Evolutionary conservation across 2,888 invertebrate species (phyloP).

Genomic region (Pasiphila rectangulata): DNA sequence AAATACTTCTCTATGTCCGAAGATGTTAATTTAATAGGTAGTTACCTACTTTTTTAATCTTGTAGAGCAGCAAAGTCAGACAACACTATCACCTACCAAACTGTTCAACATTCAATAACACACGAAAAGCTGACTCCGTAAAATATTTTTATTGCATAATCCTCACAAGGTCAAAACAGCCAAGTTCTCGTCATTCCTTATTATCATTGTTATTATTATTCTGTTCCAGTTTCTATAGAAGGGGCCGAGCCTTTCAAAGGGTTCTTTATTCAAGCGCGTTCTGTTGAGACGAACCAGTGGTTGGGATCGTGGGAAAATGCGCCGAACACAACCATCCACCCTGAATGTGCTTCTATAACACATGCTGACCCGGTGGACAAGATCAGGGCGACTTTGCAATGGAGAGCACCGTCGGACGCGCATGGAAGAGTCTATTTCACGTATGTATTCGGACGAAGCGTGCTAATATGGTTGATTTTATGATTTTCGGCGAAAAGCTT

Average conservation of each 20-base stretch:
- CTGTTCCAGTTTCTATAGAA: constrained; percentile 78
- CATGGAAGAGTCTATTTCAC: constrained; percentile 89
- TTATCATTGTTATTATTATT: not conserved
- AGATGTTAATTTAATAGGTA: too few relatives aligned
- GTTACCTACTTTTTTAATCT: too few relatives aligned
- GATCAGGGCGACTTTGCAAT: constrained; percentile 85
- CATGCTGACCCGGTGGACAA: constrained; percentile 89
- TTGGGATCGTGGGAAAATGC: constrained; percentile 87
- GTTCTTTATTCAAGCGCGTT: constrained; percentile 91
- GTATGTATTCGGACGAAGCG: constrained; percentile 76
- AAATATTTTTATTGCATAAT: constrained; percentile 1
- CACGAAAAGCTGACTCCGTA: constrained; percentile 1
- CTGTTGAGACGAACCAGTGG: constrained; percentile 86
- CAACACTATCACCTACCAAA: not conserved
- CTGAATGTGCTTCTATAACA: constrained; percentile 89
- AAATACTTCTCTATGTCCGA: too few relatives aligned
- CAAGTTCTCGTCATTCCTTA: not conserved
- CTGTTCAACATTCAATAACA: too few relatives aligned
- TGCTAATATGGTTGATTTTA: not conserved
- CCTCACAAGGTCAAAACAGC: constrained; percentile 1
- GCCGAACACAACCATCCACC: constrained; percentile 87
- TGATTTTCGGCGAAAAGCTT: too few relatives aligned
- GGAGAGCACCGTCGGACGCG: constrained; percentile 86
- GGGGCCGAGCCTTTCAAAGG: constrained; percentile 85
- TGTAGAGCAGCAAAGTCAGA: too few relatives aligned